Evolutionary conservation across 2,888 invertebrate genomes (phyloP), one percentile per base, ranked within the genome.

Genomic region (Drosophila nr. fundita): DNA sequence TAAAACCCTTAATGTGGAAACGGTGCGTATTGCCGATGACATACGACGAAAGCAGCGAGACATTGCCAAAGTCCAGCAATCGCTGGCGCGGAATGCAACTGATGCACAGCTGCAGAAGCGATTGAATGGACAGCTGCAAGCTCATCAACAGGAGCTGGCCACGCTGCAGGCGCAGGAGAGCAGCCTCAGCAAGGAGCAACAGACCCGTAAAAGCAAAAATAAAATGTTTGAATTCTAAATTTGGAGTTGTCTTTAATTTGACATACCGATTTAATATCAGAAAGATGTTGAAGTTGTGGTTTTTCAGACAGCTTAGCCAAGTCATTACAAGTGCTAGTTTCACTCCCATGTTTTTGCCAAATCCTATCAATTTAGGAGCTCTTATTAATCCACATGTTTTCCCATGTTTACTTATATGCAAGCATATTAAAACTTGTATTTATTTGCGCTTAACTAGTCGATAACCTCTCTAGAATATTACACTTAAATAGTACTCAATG

Each of bases 221-320:
- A 97, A 97, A 93, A 94, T 97, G 93, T 95, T 95, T 52, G 94
- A 96, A 80, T 97, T 97, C 94, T 97, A 69, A 83, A 42, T 38
- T 32, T 11, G 10, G 13, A 53, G 55, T 27, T 5, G 18, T 10
- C 45, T 49, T 61, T 45, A 24, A 15, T 8, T 45, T 45, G 2
- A 21, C 13, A 15, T 24, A 24, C 15, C 8, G 1, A 15, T 15
- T 15, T 4, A 15, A 15, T 15, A 45, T 24, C 21, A 4, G 24
- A 45, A 24, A 13, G 13, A 1, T 6, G 6, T 8, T 4, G 24
- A 45, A 24, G 4, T 24, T 8, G 13, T 45, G 7, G 45, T 7
- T 7, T 8, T 45, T 24, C 45, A 24, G 15, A 45, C 45, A 42
- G 42, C 42, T 21, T 42, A 1, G 10, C 40, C 10, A 13, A 13